These are phyloP conservation scores for Euthynnus affinis DNA, from an alignment of 2,797 vertebrate species.

Conservation along the genomic window DNA sequence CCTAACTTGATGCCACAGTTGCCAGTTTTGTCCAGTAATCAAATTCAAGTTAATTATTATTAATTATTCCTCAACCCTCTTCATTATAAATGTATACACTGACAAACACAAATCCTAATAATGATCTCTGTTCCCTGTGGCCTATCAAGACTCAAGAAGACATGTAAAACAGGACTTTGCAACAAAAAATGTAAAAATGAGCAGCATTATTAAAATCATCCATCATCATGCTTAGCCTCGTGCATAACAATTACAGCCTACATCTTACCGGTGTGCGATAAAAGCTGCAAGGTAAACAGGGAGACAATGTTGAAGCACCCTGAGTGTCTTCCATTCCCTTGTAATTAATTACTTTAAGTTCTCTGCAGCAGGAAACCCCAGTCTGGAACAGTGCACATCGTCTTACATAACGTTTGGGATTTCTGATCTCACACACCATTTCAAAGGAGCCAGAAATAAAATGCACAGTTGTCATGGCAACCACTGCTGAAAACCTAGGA, in stretches of 20 bases:
- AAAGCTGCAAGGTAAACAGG: conserved; percentile 51
- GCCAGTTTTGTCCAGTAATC: conserved; percentile 23
- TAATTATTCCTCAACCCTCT: neutral
- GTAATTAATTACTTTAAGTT: conserved; percentile 76
- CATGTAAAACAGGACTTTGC: neutral
- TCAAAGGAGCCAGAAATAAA: conserved; percentile 86
- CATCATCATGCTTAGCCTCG: conserved; percentile 21
- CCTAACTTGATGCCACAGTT: conserved; percentile 14
- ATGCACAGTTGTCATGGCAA: conserved; percentile 86
- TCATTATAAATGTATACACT: conserved; percentile 1
- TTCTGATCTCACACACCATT: conserved; percentile 81
- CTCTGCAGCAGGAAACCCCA: conserved; percentile 84
- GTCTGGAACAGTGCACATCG: conserved; percentile 75
- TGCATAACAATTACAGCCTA: conserved; percentile 41
- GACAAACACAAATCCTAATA: neutral
- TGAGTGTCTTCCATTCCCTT: conserved; percentile 56
- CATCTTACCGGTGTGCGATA: conserved; percentile 33
- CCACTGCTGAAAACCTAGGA: conserved; percentile 79
- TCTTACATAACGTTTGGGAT: conserved; percentile 84
- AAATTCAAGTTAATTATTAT: conserved; percentile 20
- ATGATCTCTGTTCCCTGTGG: neutral
- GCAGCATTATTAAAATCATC: conserved; percentile 37
- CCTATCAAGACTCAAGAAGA: conserved; percentile 1
- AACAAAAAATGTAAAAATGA: conserved; percentile 28
- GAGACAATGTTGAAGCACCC: conserved; percentile 27